phyloP scores from a whole-genome alignment of 2,113 vertebrate genomes.

The Tylochromis polylepis region DNA sequence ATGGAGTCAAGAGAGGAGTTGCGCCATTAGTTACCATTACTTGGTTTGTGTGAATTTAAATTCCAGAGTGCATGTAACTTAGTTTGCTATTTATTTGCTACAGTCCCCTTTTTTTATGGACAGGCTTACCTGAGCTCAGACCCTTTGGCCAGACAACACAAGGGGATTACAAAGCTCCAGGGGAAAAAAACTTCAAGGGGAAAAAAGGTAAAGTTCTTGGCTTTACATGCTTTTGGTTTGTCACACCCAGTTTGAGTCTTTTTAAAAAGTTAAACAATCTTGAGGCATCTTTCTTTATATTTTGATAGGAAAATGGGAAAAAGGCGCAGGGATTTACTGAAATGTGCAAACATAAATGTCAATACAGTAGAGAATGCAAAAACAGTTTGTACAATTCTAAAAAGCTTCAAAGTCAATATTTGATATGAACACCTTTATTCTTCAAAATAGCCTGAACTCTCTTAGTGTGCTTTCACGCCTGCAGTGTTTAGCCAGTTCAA shows the following conservation, averaged over 20 bases:
- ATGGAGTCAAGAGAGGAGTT: not conserved
- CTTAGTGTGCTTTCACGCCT: not conserved
- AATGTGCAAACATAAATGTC: not conserved
- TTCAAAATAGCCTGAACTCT: not conserved
- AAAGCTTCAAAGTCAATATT: not conserved
- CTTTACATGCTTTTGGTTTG: not conserved
- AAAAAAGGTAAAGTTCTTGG: not conserved
- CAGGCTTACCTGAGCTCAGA: not conserved
- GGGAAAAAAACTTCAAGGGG: not conserved
- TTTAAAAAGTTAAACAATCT: not conserved
- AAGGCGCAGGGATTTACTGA: not conserved
- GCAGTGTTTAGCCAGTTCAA: not conserved
- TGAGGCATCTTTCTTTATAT: not conserved
- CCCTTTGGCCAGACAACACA: not conserved
- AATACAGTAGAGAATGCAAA: not conserved
- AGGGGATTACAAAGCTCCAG: not conserved
- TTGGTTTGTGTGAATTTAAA: not conserved
- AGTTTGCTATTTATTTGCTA: not conserved
- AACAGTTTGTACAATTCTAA: not conserved
- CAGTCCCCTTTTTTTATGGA: not conserved
- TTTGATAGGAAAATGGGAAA: not conserved
- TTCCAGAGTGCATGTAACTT: not conserved
- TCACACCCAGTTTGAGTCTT: not conserved
- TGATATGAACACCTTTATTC: not conserved
- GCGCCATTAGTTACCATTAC: not conserved